Percentiles rank a stretch among this genome's conserved stretches.
Conservation (phyloP, 2,797 vertebrate species). For the Dendrocincla fuliginosa region DNA sequence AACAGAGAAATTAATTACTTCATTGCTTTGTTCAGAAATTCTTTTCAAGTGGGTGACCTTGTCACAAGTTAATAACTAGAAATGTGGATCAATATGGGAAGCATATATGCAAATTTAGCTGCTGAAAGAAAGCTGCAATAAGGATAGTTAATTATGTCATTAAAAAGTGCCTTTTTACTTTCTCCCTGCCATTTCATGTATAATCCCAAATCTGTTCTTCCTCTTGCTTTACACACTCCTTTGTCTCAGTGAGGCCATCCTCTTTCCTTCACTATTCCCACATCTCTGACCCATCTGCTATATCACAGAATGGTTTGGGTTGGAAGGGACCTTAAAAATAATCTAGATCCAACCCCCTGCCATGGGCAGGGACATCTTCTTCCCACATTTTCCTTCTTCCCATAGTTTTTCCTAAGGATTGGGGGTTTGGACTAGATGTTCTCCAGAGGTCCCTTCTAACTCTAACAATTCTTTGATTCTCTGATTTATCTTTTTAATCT, state of each 20-base stretch:
- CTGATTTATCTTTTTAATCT: not conserved
- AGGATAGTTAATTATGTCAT: not conserved
- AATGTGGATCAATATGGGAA: not conserved
- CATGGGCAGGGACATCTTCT: not conserved
- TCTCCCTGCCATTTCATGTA: not conserved
- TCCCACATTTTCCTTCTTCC: not conserved
- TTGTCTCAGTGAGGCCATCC: not conserved
- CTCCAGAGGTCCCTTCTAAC: not conserved
- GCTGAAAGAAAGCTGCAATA: not conserved
- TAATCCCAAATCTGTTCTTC: not conserved
- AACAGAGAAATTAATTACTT: not conserved
- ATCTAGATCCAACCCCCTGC: not conserved
- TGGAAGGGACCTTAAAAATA: not conserved
- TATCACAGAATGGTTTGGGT: not conserved
- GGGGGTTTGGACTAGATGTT: not conserved
- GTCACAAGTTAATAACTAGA: not conserved
- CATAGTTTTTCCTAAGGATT: not conserved
- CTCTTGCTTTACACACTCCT: not conserved
- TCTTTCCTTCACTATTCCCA: not conserved
- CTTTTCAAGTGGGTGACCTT: conserved; percentile 23
- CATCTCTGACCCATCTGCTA: not conserved
- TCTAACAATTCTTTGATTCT: not conserved
- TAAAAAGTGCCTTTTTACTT: not conserved
- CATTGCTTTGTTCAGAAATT: conserved; percentile 1
- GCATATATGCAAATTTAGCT: not conserved